Base-by-base conservation (phyloP, 2,888 invertebrate genomes). In the Volucella inflata region DNA sequence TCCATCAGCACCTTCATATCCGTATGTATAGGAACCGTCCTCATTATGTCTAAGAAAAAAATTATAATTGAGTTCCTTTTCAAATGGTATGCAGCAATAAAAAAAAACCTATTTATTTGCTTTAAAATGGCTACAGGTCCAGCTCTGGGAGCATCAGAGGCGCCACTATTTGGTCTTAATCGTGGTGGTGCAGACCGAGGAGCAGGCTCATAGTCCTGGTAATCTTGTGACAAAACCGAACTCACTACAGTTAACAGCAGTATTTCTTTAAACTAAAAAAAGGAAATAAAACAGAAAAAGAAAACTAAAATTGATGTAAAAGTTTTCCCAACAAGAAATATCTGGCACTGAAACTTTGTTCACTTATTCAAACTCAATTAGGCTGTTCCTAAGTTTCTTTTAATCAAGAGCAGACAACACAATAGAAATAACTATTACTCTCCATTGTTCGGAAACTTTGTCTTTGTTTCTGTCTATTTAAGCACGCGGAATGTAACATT, bases 1-100 rank as follows among this genome's bases (percentile, higher is more conserved):
- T 48, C 97, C 97, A 90, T 98, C 97, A 40, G 95, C 97, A 2
- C 96, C 96, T 90, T 97, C 97, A 91, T 97, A 97, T 0, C 97
- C 97, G 89, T 97, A 97, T 0, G 97, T 97, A 92, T 98, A 98
- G 0, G 97, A 97, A 70, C 97, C 97, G 90, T 97, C 97, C 91
- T 97, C 97, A 89, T 97, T 97, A 93, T 97, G 97, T 90, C 96
- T 96, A 92, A 1, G 68, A 17, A 16, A 6, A 71, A 14, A 76
- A 48, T 48, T 8, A 48, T 48, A 48, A n/a, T 48, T n/a, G 4
- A n/a, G 14, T 9, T 48, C 16, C 11, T 2, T 59, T 72, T 17
- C 0, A 48, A 12, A 51, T 10, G 8, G 21, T n/a, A 12, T 8
- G 8, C 8, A 12, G 17, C 8, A 44, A 16, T 30, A 53, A 50